Evolutionary conservation across 2,888 invertebrate genomes (phyloP).

Genomic region (Beris morrisii): DNA sequence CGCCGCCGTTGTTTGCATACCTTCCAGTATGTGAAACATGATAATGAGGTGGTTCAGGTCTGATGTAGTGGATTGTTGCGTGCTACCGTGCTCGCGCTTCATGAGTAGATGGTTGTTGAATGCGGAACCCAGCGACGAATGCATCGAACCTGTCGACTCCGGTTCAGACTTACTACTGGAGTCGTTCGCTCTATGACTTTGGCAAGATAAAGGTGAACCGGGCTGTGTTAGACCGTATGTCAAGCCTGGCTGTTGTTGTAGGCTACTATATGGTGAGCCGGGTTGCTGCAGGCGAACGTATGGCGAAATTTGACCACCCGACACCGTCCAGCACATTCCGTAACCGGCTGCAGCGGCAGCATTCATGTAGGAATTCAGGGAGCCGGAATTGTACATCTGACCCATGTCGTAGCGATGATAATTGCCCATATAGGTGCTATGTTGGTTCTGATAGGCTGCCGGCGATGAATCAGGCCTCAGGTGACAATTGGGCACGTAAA

Average conservation of each 20-base stretch:
- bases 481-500: constrained; percentile 96
- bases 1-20: constrained; percentile 61
- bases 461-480: constrained; percentile 82
- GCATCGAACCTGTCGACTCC: constrained; percentile 73
- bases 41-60: constrained; percentile 68
- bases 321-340: constrained; percentile 73
- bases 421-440: constrained; percentile 66
- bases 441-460: constrained; percentile 74
- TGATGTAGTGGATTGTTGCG: constrained; percentile 57
- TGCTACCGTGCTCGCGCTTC: constrained; percentile 69
- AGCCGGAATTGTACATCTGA: constrained; percentile 74
- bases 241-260: constrained; percentile 59
- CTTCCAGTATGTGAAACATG: constrained; percentile 68
- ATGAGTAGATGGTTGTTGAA: constrained; percentile 61
- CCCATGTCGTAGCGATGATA: constrained; percentile 90
- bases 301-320: constrained; percentile 72
- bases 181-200: constrained; percentile 81
- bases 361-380: constrained; percentile 72
- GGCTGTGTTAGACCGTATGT: constrained; percentile 65
- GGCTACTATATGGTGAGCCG: constrained; percentile 65
- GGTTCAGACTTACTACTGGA: constrained; percentile 89
- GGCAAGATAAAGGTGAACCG: constrained; percentile 67
- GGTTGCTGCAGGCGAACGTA: constrained; percentile 71
- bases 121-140: constrained; percentile 49
- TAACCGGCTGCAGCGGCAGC: constrained; percentile 62